Base-by-base conservation (phyloP, 2,113 vertebrate species). In the Leptosomus discolor region DNA sequence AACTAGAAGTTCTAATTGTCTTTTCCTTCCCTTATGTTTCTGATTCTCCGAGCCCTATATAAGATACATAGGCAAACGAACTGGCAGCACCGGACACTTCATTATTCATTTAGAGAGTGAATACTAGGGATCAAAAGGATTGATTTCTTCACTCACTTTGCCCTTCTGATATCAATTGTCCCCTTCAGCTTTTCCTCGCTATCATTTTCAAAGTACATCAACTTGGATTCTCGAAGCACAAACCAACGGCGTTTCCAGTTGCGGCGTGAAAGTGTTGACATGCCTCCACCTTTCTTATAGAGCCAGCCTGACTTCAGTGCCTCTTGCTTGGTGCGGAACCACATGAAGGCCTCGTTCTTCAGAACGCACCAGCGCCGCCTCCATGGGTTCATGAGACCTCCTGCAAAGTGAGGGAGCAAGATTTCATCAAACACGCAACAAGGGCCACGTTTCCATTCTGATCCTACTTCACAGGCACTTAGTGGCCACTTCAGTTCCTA, bases 211-310 rank as follows among this genome's bases (percentile, higher is more conserved):
- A 99, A 99, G 93, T 99, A 99, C 99, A 99, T 99, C 84, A 99
- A 98, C 84, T 99, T 99, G 54, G 97, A 98, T 67, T 99, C 99
- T 30, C 99, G 98, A 90, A 99, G 98, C 24, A 99, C 99, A 79
- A 99, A 99, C 99, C 99, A 99, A 83, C 99, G 99, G 96, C 99
- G 99, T 93, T 99, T 99, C 99, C 99, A 99, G 98, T 99, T 99
- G 74, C 99, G 98, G 39, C 99, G 98, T 2, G 99, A 99, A 13
- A 99, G 98, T 0, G 99, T 99, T 30, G 99, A 99, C 91, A 99
- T 98, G 18, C 99, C 99, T 13, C 99, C 99, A 5, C 99, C 99
- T 73, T 99, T 99, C 94, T 99, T 99, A 85, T 99, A 99, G n/a
- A 99, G 98, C 99, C 99, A 99, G 77, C 99, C 99, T 0, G 98